These are phyloP conservation scores for Hypotaenidia okinawae DNA, from an alignment of 2,797 vertebrate species.

Conservation along the genomic window DNA sequence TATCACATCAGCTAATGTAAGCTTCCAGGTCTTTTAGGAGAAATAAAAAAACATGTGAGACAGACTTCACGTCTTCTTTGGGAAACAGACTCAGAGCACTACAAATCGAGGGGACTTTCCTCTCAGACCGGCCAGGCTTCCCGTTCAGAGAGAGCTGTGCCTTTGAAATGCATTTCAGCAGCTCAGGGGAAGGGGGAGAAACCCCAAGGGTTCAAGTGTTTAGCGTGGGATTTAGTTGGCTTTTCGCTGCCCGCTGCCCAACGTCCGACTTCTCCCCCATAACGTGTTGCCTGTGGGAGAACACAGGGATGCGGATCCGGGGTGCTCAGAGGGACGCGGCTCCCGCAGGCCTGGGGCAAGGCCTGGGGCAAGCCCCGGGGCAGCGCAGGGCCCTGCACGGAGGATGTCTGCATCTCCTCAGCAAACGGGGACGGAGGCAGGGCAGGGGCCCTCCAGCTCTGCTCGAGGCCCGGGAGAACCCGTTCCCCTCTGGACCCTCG, in stretches of 20 bases:
- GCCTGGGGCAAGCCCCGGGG: fast-evolving
- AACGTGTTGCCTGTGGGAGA: fast-evolving
- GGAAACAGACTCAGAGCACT: not conserved
- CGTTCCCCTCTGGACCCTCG: not conserved
- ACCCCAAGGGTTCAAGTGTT: not conserved
- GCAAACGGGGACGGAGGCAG: fast-evolving
- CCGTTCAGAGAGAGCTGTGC: not conserved
- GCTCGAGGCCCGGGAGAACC: not conserved
- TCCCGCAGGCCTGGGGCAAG: not conserved
- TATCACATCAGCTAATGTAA: not conserved
- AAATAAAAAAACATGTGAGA: not conserved
- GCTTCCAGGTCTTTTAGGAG: not conserved
- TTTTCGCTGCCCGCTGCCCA: not conserved
- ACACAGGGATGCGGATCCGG: not conserved
- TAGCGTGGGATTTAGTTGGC: not conserved
- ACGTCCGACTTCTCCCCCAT: not conserved
- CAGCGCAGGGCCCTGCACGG: not conserved
- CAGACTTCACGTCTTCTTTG: not conserved
- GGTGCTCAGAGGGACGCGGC: fast-evolving
- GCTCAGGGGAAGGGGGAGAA: not conserved
- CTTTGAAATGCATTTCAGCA: not conserved
- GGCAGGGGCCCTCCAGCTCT: not conserved
- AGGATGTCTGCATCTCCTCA: fast-evolving
- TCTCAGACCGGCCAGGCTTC: not conserved
- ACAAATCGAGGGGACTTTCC: not conserved